Percentiles rank a stretch among this genome's conserved stretches.
Evolutionary conservation across 2,797 vertebrate genomes (phyloP).

Genomic region (Hippopotamyrus pictus): DNA sequence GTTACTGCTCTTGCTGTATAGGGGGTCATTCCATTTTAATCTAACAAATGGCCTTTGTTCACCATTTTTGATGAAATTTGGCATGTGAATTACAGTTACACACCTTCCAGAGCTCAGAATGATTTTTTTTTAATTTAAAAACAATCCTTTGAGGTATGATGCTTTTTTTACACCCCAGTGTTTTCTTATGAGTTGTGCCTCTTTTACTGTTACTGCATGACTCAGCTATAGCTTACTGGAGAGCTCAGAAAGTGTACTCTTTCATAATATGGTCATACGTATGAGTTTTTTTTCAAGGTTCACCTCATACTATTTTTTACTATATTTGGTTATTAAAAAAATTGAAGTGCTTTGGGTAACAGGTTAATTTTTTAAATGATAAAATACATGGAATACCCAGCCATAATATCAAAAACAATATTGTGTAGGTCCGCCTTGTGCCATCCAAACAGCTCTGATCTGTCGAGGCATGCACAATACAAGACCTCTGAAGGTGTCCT

Average conservation of each 20-base stretch:
- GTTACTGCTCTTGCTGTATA: not conserved
- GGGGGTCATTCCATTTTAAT: not conserved
- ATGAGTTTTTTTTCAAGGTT: not conserved
- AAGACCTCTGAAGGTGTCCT: not conserved
- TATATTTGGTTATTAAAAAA: not conserved
- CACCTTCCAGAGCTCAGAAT: not conserved
- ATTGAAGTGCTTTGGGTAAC: not conserved
- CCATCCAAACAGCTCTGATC: not conserved
- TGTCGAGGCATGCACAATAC: not conserved
- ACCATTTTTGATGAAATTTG: not conserved
- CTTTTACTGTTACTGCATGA: not conserved
- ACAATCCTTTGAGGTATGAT: not conserved
- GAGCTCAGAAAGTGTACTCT: not conserved
- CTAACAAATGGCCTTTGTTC: not conserved
- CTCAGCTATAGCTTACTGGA: not conserved
- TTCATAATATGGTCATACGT: not conserved
- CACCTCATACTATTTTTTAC: not conserved
- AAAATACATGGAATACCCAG: not conserved
- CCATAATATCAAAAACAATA: not conserved
- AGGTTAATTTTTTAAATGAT: not conserved
- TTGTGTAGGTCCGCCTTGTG: not conserved
- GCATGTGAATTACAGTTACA: not conserved
- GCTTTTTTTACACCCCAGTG: not conserved
- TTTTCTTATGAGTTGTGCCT: not conserved
- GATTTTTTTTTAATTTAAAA: not conserved